Evolutionary conservation across 2,797 vertebrate species (phyloP), one percentile per base, ranked within the genome.

Genomic region (Tamandua tetradactyla): DNA sequence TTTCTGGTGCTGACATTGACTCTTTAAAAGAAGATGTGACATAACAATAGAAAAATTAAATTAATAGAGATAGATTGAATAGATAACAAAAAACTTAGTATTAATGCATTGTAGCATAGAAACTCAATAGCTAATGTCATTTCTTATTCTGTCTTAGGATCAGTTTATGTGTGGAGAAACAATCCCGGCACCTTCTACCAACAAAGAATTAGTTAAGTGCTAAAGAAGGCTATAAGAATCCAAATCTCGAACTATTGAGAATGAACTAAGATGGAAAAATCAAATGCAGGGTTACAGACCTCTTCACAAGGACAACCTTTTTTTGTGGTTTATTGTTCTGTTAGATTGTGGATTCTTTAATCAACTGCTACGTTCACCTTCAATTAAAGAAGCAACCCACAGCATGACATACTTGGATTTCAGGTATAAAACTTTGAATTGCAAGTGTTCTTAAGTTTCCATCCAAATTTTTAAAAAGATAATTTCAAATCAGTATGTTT

Each of bases 81-180:
- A 22, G 95, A 37, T 61, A 37, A 23, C n/a, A 62, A 76, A 87
- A 72, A 92, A 83, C 47, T n/a, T 49, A 47, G 23, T 81, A 5
- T 42, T 57, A 72, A 55, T 86, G 22, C 35, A 52, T 78, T 88
- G 25, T 83, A 71, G 15, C 25, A 79, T 2, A 20, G 69, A 66
- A 23, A 71, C 37, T 87, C 20, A 4, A 32, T 84, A n/a, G 47
- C 55, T 94, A 85, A 83, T 92, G 9, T 40, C 72, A 7, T 93
- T 93, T 92, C 69, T 97, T 59, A 17, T 89, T 95, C 89, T 85
- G 42, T 93, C 97, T 89, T 92, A 99, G 98, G 98, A 99, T 91
- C 98, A 98, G 89, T 99, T 99, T 96, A 98, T 98, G 97, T 97
- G 97, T 95, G 98, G 98, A 89, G 98, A 99, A 98, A 97, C 98